Base-by-base conservation (phyloP, 2,888 invertebrate genomes). In the Chrysodeixis includens region DNA sequence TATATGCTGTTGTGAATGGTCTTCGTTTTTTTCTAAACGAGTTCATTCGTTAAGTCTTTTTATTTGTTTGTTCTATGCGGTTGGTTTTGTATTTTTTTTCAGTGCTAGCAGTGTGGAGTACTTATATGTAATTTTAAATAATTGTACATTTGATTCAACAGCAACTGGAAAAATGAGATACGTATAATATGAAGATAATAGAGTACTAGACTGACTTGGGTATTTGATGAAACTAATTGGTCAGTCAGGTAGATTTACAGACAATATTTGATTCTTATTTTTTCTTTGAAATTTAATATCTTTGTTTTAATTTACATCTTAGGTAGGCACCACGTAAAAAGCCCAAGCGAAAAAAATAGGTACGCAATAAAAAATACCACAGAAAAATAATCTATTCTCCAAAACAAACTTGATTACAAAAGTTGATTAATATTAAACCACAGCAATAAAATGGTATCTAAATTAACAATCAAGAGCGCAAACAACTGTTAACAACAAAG, bases 371-470 rank as follows among this genome's bases (percentile, higher is more conserved):
- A 35, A 35, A 35, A 0, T 9, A 1, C 3, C 12, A 8, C 3
- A 12, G 7, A 35, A 35, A 35, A 12, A 35, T 2, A n/a, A 7
- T 14, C 1, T 1, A 4, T 14, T 35, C 14, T 0, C 0, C 14
- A 35, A 35, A 35, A 35, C 35, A 14, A 35, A 35, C 35, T 14
- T 4, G 35, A 35, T 35, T 14, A 35, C 35, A 40, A 40, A 40
- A n/a, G 40, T 40, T 35, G n/a, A 40, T 40, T n/a, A 40, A 40
- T 40, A 40, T 40, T 40, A n/a, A n/a, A 35, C 14, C 6, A 40
- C 40, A 14, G n/a, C 40, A 40, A 40, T n/a, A 40, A 40, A n/a
- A n/a, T 40, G 40, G n/a, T 40, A 40, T 40, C n/a, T 40, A 40
- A 40, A 40, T 40, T n/a, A n/a, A 40, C 40, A 40, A 40, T 40